These are phyloP conservation scores for Manis crassicaudata DNA, from an alignment of 2,797 vertebrate genomes.

Conservation along the genomic window DNA sequence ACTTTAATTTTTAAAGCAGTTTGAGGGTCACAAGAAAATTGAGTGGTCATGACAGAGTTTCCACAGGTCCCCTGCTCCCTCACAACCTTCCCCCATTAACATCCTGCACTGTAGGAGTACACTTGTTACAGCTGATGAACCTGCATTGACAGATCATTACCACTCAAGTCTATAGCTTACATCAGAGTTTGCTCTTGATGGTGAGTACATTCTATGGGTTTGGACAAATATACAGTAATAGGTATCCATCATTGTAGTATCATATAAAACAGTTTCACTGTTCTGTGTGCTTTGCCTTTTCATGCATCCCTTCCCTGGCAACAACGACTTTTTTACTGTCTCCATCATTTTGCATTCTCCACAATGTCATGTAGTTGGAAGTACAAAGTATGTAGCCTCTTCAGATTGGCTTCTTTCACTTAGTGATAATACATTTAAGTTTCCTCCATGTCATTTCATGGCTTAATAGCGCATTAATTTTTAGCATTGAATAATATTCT, in stretches of 20 bases:
- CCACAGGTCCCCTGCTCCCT: no score
- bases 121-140: background rate
- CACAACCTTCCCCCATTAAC: background rate
- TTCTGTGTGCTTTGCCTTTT: background rate
- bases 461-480: no score
- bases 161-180: no score
- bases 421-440: background rate
- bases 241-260: background rate
- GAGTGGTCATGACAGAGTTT: background rate
- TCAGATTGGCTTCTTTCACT: background rate
- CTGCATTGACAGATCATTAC: no score
- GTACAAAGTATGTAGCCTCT: no score
- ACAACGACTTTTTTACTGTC: background rate
- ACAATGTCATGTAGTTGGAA: background rate
- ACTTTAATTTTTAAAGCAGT: background rate
- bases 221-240: background rate
- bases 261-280: background rate
- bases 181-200: background rate
- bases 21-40: background rate
- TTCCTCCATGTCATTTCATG: no score
- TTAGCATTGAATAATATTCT: no score
- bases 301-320: background rate
- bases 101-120: background rate
- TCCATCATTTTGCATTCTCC: background rate
- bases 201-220: background rate